These are phyloP conservation scores for Cetoscarus ocellatus DNA, from an alignment of 2,797 vertebrate genomes.

Conservation along the genomic window DNA sequence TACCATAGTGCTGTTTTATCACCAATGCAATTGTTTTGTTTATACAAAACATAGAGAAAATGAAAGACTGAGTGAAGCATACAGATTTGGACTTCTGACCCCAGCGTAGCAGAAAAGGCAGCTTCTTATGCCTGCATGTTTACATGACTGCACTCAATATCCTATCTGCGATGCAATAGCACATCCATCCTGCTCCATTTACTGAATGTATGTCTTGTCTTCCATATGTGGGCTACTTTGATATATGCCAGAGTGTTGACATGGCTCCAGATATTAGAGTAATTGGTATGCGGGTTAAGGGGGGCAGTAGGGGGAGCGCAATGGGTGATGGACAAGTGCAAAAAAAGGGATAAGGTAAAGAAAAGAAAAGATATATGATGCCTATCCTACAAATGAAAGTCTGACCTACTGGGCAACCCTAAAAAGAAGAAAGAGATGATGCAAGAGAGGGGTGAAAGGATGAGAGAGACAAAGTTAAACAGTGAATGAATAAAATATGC, in stretches of 20 bases:
- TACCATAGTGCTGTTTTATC: background rate
- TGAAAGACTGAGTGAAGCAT: background rate
- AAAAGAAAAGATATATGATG: background rate
- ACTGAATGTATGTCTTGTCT: conserved; percentile 2
- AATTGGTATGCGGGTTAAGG: conserved; percentile 31
- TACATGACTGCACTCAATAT: conserved; percentile 23
- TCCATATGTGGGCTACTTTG: conserved; percentile 5
- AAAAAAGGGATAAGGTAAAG: background rate
- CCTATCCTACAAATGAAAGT: background rate
- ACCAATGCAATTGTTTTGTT: conserved; percentile 10
- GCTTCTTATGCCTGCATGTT: background rate
- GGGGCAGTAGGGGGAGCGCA: background rate
- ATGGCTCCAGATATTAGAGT: conserved; percentile 43
- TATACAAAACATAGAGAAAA: background rate
- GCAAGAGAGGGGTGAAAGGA: conserved; percentile 18
- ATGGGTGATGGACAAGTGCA: background rate
- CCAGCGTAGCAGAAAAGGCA: background rate
- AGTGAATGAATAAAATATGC: conserved; percentile 55
- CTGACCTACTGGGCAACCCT: conserved; percentile 7
- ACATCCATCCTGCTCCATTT: conserved; percentile 29
- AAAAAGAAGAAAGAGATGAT: conserved; percentile 26
- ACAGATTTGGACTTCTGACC: conserved; percentile 4
- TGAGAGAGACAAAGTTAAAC: conserved; percentile 16
- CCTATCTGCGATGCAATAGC: background rate
- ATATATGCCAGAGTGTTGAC: conserved; percentile 24